Evolutionary conservation across 1,140 invertebrate species (phyloP).

Genomic region (Philopotamus ludificatus): DNA sequence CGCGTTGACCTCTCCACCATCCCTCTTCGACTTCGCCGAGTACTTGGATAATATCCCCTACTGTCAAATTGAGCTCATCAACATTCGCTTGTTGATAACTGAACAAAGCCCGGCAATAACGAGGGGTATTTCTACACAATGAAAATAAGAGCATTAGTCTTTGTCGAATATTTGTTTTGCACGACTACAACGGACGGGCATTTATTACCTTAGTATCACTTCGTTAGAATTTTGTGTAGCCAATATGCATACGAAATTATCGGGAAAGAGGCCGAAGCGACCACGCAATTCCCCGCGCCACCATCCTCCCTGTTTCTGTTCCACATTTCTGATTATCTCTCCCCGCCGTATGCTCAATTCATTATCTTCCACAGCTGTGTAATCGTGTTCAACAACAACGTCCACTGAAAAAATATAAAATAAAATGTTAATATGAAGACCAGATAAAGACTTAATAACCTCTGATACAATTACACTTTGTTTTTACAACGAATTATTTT

Average conservation of each 20-base stretch:
- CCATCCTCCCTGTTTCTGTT: constrained; percentile 89
- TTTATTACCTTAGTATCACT: constrained; percentile 28
- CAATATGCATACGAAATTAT: constrained; percentile 88
- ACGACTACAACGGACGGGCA: no score
- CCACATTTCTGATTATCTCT: constrained; percentile 83
- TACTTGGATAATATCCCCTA: constrained; percentile 85
- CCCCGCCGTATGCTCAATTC: constrained; percentile 86
- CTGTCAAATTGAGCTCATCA: constrained; percentile 83
- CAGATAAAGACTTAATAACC: no score
- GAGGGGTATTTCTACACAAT: constrained; percentile 52
- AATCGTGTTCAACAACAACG: constrained; percentile 79
- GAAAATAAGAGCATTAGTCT: no score
- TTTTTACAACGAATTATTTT: no score
- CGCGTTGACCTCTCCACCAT: constrained; percentile 82
- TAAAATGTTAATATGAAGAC: no score
- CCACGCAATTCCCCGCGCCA: constrained; percentile 91
- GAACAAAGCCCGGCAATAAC: constrained; percentile 81
- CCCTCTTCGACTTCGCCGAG: constrained; percentile 87
- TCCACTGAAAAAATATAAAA: constrained; percentile 59
- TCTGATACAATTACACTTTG: no score
- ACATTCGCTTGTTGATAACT: constrained; percentile 89
- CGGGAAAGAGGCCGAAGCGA: constrained; percentile 93
- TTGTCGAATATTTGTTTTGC: no score
- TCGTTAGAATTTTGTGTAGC: constrained; percentile 45
- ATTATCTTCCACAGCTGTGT: constrained; percentile 75